phyloP scores from a whole-genome alignment of 2,888 invertebrate species.

The Cheilosia vulpina region DNA sequence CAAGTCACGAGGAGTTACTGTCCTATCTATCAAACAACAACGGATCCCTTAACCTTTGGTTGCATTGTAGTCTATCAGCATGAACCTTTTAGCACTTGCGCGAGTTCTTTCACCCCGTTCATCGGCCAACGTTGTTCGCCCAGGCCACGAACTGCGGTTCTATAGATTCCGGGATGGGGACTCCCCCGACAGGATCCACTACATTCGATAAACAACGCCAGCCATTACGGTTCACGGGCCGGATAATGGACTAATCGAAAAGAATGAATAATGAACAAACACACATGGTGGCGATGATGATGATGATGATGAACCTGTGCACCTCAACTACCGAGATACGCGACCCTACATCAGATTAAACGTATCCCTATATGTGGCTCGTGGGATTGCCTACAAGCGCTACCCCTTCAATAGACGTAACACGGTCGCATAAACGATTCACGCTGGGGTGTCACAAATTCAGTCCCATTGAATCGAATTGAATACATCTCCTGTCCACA shows the following conservation, averaged over 20 bases:
- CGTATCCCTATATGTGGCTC: constrained; percentile 15
- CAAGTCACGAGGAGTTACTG: neutral
- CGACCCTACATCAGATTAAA: constrained; percentile 70
- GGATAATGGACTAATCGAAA: constrained; percentile 73
- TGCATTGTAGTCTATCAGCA: too few species aligned
- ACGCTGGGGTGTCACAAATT: constrained; percentile 69
- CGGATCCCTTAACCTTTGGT: constrained; percentile 9
- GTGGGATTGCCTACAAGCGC: neutral
- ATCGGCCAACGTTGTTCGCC: constrained; percentile 26
- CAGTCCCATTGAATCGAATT: constrained; percentile 70
- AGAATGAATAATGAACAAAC: constrained; percentile 75
- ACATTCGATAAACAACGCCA: constrained; percentile 67
- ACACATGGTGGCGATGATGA: constrained; percentile 64
- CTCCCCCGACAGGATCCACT: constrained; percentile 39
- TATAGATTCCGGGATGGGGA: neutral
- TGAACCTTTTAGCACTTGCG: constrained; percentile 8
- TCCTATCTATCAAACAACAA: constrained; percentile 2
- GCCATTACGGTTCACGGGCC: constrained; percentile 59
- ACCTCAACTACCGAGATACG: constrained; percentile 46
- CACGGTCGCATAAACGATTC: constrained; percentile 31
- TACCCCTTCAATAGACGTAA: constrained; percentile 41
- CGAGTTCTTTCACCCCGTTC: constrained; percentile 63
- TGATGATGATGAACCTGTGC: constrained; percentile 52
- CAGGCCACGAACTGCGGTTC: constrained; percentile 10
- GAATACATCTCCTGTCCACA: constrained; percentile 69